Base-by-base conservation (phyloP, 2,888 invertebrate genomes). In the Eucriotettix oculatus region DNA sequence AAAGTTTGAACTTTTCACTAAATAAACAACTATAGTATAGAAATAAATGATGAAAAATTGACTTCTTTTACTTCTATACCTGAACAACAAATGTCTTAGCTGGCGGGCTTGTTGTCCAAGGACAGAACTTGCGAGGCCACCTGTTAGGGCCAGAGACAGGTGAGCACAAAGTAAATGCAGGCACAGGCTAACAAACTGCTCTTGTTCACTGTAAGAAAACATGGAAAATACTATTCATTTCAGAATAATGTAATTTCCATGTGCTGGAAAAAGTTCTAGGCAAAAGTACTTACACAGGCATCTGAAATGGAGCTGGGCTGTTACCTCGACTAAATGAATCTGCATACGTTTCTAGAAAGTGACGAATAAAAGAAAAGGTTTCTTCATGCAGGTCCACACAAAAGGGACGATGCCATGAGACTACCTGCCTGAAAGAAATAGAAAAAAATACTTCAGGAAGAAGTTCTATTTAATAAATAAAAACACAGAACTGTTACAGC, bases 301-400 rank as follows among this genome's bases (percentile, higher is more conserved):
- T 73, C 60, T 71, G 69, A 69, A 82, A 81, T 5, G 79, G 79
- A 43, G 71, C 67, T 9, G 76, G 78, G 3, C 76, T 73, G 12
- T 67, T 65, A 10, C 70, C 66, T 58, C 70, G 70, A 61, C 74
- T 73, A 69, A 80, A 80, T 29, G 74, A 73, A 57, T 72, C 69
- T 59, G 80, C 78, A 68, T 81, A 82, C 64, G 77, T 77, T 66
- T 81, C 78, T 52, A 83, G 71, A 68, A 82, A 82, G 17, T 71
- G 70, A 59, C 76, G 73, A 48, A 83, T 70, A 17, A 78, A 68
- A 41, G 75, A 72, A 66, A 83, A 81, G 0, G 82, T 82, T 58
- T 75, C 75, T 67, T 81, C 79, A 67, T 81, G 79, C 42, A 82
- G 72, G 68, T 83, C 82, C 61, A 82, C 74, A 71, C 82, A 82